Percentiles rank a stretch among this genome's conserved stretches.
phyloP scores from a whole-genome alignment of 2,113 vertebrate genomes.

The Corythornis madagascariensis region DNA sequence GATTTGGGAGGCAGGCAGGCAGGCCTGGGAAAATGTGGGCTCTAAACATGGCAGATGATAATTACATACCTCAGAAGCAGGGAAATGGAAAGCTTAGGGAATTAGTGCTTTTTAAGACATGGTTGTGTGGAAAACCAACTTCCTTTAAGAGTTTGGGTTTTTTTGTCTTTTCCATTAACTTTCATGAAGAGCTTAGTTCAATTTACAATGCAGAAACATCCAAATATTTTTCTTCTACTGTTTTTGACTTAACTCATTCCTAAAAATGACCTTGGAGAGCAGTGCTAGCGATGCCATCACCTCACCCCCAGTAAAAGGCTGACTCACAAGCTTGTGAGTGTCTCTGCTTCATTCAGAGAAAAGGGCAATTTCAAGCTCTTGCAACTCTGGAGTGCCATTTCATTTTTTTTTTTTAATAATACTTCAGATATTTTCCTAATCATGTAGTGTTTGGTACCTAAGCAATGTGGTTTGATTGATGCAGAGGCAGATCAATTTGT shows the following conservation, averaged over 20 bases:
- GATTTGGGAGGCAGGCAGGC: neutral
- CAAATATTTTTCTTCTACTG: neutral
- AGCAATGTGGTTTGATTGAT: neutral
- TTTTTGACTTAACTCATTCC: neutral
- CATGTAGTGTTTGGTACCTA: neutral
- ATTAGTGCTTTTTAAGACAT: neutral
- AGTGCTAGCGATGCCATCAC: rapidly evolving
- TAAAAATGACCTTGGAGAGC: neutral
- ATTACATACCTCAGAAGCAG: neutral
- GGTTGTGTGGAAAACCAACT: neutral
- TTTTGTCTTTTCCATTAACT: neutral
- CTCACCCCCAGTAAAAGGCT: neutral
- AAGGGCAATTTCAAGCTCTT: neutral
- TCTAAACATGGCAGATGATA: neutral
- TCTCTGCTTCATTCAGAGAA: neutral
- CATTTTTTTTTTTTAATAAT: neutral
- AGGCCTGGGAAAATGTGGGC: neutral
- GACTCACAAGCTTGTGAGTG: neutral
- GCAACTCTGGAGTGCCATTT: neutral
- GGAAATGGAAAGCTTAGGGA: neutral
- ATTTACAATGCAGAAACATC: neutral
- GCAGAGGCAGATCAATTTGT: neutral
- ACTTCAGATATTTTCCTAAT: neutral
- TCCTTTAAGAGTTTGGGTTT: neutral
- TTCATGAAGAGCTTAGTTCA: neutral